phyloP scores from a whole-genome alignment of 2,113 vertebrate genomes.

The Crotalus horridus region DNA sequence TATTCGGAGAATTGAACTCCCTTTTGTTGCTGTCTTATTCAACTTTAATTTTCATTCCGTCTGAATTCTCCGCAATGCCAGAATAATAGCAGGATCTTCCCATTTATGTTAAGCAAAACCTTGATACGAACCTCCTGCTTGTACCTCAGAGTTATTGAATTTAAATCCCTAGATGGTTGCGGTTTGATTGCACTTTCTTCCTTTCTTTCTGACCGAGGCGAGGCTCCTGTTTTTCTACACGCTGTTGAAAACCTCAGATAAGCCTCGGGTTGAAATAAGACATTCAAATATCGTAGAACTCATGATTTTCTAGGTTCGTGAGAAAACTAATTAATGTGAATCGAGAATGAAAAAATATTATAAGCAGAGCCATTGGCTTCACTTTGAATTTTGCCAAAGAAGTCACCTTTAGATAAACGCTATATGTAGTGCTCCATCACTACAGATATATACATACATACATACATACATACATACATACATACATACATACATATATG shows the following conservation, averaged over 20 bases:
- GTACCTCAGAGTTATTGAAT: slow-evolving; percentile 20
- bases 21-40: slow-evolving; percentile 12
- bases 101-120: slow-evolving; percentile 4
- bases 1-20: background rate
- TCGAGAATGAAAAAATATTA: background rate
- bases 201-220: background rate
- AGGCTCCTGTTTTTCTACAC: background rate
- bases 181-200: slow-evolving; percentile 37
- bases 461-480: no score
- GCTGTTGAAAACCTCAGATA: background rate
- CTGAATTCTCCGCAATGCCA: background rate
- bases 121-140: background rate
- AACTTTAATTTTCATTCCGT: slow-evolving; percentile 12
- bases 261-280: background rate
- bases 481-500: no score
- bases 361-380: background rate
- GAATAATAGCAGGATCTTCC: slow-evolving; percentile 19
- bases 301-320: background rate
- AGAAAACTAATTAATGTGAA: slow-evolving; percentile 9
- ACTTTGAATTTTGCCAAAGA: background rate
- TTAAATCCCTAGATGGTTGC: slow-evolving; percentile 5
- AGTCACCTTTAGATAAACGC: no score
- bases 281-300: background rate
- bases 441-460: no score
- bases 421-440: no score